Evolutionary conservation across 2,797 vertebrate genomes (phyloP), one percentile per base, ranked within the genome.

Genomic region (Cyclopterus lumpus): DNA sequence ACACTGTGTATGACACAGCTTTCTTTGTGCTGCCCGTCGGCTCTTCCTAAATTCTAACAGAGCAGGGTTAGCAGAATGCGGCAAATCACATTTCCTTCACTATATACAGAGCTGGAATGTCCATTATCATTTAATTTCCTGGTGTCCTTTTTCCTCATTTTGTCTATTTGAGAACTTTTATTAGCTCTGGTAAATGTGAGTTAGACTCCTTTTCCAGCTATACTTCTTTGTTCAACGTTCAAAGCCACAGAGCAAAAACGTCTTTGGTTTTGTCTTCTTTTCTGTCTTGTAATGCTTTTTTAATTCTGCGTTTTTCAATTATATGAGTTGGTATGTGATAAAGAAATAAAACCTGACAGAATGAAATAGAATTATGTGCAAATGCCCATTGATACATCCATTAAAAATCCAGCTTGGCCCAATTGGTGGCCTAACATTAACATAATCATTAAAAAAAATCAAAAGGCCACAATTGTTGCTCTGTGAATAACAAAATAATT

Each of bases 121-220:
- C 60, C 58, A 77, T 87, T 83, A 80, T 86, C 59, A 77, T 86
- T 86, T 68, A 62, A 78, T 82, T 82, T 87, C 64, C 78, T 63
- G 58, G 3, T 76, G 73, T 70, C 64, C 68, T 79, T 86, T 83
- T 60, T 67, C 30, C 69, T 74, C 68, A 71, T 79, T 42, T n/a
- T 1, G 9, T 61, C 40, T 51, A 67, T 85, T 74, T 77, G 24
- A 77, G 16, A 84, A 75, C 71, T 77, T 84, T 58, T 81, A 72
- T 73, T 76, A 54, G 63, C 63, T 60, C 57, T 53, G 24, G 18
- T 75, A 61, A 76, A 77, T 75, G 48, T 24, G 38, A 81, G 63
- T 77, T 71, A 60, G 51, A 68, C 73, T 62, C 55, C 22, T 62
- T 63, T 51, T 57, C 8, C 14, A 16, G 26, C 30, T 22, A 15